These are phyloP conservation scores for Gerris buenoi DNA, from an alignment of 1,140 invertebrate genomes.

Conservation along the genomic window DNA sequence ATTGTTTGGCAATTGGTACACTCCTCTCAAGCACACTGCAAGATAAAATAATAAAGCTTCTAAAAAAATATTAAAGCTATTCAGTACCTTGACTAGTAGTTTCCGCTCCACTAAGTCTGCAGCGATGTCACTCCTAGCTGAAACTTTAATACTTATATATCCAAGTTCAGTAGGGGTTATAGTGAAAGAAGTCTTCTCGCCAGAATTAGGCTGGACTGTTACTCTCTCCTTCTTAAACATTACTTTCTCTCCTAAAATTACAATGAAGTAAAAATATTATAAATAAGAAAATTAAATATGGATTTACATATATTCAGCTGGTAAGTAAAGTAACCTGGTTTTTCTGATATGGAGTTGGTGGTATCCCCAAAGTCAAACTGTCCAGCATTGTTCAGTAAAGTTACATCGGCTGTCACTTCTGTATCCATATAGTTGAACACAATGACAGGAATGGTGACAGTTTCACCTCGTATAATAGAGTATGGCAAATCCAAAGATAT, in stretches of 20 bases:
- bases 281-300: no score
- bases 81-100: slow-evolving; percentile 50
- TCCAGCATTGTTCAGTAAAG: slow-evolving; percentile 57
- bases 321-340: no score
- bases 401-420: slow-evolving; percentile 64
- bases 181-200: slow-evolving; percentile 58
- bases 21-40: no score
- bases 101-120: slow-evolving; percentile 56
- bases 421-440: slow-evolving; percentile 81
- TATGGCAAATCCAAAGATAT: slow-evolving; percentile 77
- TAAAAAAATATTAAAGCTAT: no score
- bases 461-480: slow-evolving; percentile 77
- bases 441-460: slow-evolving; percentile 73
- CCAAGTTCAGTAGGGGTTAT: slow-evolving; percentile 60
- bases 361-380: slow-evolving; percentile 83
- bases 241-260: no score
- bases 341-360: no score
- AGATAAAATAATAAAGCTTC: no score
- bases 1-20: no score
- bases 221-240: slow-evolving; percentile 49
- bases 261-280: no score
- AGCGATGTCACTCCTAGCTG: slow-evolving; percentile 45
- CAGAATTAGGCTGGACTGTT: slow-evolving; percentile 48
- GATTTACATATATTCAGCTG: no score
- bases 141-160: slow-evolving; percentile 56